Conservation (phyloP, 1,140 invertebrate species). For the Cydia splendana region DNA sequence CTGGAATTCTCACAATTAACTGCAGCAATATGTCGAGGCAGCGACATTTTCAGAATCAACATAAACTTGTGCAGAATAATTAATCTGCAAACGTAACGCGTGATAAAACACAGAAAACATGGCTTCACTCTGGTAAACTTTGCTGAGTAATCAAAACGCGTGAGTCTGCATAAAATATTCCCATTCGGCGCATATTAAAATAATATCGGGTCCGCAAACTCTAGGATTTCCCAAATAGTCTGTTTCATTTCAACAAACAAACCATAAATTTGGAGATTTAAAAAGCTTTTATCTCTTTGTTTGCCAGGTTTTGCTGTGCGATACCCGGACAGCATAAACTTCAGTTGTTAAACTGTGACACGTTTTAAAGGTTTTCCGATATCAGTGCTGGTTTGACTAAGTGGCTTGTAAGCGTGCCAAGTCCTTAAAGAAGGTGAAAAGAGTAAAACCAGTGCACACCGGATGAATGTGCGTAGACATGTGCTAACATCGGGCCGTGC, state of each 20-base stretch:
- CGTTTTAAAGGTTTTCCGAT: conserved; percentile 8
- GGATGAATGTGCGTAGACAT: no score
- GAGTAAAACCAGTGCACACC: no score
- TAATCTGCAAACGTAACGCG: conserved; percentile 2
- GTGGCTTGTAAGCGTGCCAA: not conserved
- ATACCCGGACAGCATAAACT: conserved; percentile 49
- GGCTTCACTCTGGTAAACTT: conserved; percentile 26
- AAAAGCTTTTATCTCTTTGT: conserved; percentile 74
- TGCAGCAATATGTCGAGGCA: no score
- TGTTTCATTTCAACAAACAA: conserved; percentile 65
- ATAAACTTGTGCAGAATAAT: not conserved
- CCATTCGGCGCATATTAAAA: conserved; percentile 53
- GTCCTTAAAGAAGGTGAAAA: no score
- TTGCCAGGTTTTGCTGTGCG: conserved; percentile 56
- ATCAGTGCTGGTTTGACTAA: not conserved
- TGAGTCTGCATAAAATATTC: conserved; percentile 55
- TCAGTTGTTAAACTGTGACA: not conserved
- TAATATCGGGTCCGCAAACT: conserved; percentile 54
- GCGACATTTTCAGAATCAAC: no score
- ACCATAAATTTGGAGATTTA: conserved; percentile 74
- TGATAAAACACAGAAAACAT: conserved; percentile 27
- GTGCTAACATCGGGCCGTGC: no score
- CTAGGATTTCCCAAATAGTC: conserved; percentile 54
- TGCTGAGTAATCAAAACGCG: conserved; percentile 42
- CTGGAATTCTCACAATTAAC: no score